phyloP scores from a whole-genome alignment of 2,797 vertebrate species.

The Melanotaenia maccullochi region DNA sequence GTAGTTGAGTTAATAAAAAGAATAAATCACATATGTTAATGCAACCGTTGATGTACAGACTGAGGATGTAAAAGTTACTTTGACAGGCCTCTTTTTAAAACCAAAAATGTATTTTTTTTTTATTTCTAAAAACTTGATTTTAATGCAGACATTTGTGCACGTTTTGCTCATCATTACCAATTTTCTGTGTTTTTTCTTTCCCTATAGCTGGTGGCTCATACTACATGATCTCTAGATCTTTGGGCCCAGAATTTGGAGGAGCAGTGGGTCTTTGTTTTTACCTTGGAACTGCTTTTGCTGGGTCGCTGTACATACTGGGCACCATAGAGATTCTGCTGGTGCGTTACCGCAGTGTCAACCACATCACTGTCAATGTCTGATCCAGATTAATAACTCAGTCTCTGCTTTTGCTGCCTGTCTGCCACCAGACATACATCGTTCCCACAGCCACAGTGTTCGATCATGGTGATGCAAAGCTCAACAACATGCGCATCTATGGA shows the following conservation, averaged over 20 bases:
- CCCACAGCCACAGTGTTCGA: slow-evolving; percentile 83
- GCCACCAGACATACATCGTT: slow-evolving; percentile 89
- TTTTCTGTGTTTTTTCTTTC: slow-evolving; percentile 1
- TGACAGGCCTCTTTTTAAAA: neutral
- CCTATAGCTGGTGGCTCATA: slow-evolving; percentile 92
- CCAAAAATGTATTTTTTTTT: neutral
- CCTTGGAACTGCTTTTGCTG: slow-evolving; percentile 94
- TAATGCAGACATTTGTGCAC: too few relatives aligned
- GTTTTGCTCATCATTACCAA: too few relatives aligned
- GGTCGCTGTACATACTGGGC: slow-evolving; percentile 95
- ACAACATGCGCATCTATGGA: slow-evolving; percentile 93
- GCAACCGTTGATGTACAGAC: neutral
- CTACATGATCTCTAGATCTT: slow-evolving; percentile 96
- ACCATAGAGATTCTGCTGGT: slow-evolving; percentile 97
- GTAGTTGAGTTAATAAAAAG: too few relatives aligned
- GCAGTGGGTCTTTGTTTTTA: slow-evolving; percentile 97
- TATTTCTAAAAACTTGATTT: too few relatives aligned
- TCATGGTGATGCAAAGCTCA: slow-evolving; percentile 66
- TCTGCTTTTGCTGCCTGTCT: neutral
- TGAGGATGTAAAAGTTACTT: neutral
- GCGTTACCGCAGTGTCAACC: slow-evolving; percentile 23
- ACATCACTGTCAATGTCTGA: too few relatives aligned
- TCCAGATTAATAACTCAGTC: neutral
- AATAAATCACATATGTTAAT: neutral
- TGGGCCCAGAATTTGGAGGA: slow-evolving; percentile 96